Evolutionary conservation across 2,797 vertebrate genomes (phyloP), one percentile per base, ranked within the genome.

Genomic region (Lophius americanus): DNA sequence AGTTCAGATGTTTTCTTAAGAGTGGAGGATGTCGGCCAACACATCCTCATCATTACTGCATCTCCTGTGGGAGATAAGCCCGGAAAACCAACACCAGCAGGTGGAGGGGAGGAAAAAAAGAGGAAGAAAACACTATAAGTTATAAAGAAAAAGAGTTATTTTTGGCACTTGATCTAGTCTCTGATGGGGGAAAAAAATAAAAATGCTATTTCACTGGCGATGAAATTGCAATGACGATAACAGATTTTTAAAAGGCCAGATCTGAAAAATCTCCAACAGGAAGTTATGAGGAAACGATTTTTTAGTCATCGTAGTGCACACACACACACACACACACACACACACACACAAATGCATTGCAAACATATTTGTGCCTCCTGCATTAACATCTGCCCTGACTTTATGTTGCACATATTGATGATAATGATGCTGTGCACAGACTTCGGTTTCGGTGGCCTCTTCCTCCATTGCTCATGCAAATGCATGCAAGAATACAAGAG

Each of bases 351-450:
- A 23, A 23, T 23, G 23, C 23, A 23, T 23, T 3, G 23, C 7
- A 32, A 53, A 36, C 32, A 44, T 11, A 50, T 3, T 60, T 11
- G 6, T 54, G 39, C 4, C 53, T 46, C 42, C 54, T 42, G 35
- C 38, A n/a, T 43, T 42, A n/a, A 38, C 37, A 32, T 41, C 41
- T 32, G 3, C 46, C 32, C 9, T 49, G 35, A 58, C 14, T 51
- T 9, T 33, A 7, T 55, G 9, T n/a, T 3, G n/a, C 3, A 38
- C 44, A 64, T 65, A 42, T 39, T 65, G 63, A 43, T 32, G 54
- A 67, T 51, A 41, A 64, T 60, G 56, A 64, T 46, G 51, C 35
- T 41, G 47, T 60, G 35, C 9, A 35, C 3, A 50, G 42, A 36
- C 9, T 51, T 41, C 12, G 60, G 50, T 42, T 14, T 39, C 50